Base-by-base conservation (phyloP, 2,888 invertebrate species). In the Sclerodermus sp. region DNA sequence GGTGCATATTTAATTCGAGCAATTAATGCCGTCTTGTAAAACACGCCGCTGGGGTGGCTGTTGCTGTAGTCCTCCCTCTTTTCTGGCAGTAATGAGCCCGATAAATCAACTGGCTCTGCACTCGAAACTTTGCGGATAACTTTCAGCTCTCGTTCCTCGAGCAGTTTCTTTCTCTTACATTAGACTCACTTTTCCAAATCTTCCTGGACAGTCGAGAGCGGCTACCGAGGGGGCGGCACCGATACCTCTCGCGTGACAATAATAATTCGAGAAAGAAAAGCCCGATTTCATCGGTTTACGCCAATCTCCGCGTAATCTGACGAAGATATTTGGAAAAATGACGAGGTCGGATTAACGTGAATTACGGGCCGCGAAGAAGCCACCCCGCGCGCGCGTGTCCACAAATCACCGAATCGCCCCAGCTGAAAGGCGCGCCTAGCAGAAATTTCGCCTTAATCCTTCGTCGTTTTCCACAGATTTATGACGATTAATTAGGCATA, bases 1-100 rank as follows among this genome's bases (percentile, higher is more conserved):
- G 76, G 76, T 77, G 76, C 77, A 77, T 77, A 77, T 77, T 77
- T 77, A 77, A 77, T 77, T 77, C 76, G 70, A 73, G 74, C 76
- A 77, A 77, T 77, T 77, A 77, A 77, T 77, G 76, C 77, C 76
- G 76, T 76, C 77, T 77, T 77, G 77, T 77, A 77, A 77, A 77
- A 77, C 77, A 77, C 71, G 75, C 71, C 70, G 73, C 61, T 70
- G 69, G 72, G 71, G 72, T 75, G 68, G 73, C 68, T 68, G 62
- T 67, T 64, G 62, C 64, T 60, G 62, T 60, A 62, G 62, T 57
- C 62, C 54, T 57, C 66, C 70, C 66, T 62, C 67, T 65, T 60
- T 57, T 67, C 65, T 62, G 66, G 67, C 70, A 74, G 76, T 77
- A 77, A 77, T 77, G 77, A 77, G 76, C 73, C 74, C 75, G 74